Conservation (phyloP, 2,888 invertebrate species). For the Drosophila kanekoi region DNA sequence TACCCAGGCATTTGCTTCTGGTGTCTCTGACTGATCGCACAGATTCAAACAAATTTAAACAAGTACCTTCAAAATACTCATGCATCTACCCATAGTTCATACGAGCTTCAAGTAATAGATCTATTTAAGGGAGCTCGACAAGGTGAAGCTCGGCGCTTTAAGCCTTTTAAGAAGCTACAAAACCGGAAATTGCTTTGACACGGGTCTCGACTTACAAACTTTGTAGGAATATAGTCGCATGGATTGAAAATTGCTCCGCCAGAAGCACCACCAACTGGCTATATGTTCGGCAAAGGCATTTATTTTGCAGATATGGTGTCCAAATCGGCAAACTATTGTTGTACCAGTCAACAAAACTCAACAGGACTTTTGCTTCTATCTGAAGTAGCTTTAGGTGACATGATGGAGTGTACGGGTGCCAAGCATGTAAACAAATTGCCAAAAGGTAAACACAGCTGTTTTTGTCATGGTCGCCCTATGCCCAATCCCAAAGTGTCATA, state of each 20-base stretch:
- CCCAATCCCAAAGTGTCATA: conserved; percentile 90
- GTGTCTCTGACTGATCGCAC: too few species aligned
- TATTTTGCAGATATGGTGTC: conserved; percentile 99
- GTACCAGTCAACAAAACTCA: conserved; percentile 88
- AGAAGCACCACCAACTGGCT: conserved; percentile 97
- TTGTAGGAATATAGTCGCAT: conserved; percentile 96
- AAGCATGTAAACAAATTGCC: conserved; percentile 92
- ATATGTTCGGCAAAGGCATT: conserved; percentile 99
- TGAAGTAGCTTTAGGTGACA: conserved; percentile 97
- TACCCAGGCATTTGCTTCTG: too few species aligned
- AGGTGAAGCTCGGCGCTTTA: conserved; percentile 93
- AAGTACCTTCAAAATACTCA: conserved; percentile 96
- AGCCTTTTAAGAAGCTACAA: conserved; percentile 93
- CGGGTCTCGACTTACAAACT: conserved; percentile 97
- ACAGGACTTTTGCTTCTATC: conserved; percentile 95
- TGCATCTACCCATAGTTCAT: conserved; percentile 93
- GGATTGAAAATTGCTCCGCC: conserved; percentile 98
- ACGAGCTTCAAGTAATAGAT: conserved; percentile 88
- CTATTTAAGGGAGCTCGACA: conserved; percentile 90
- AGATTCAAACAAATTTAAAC: conserved; percentile 86
- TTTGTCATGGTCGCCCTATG: conserved; percentile 93
- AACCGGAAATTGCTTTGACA: conserved; percentile 97
- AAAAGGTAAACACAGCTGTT: conserved; percentile 93
- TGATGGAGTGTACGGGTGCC: conserved; percentile 91
- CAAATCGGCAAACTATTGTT: conserved; percentile 98